A percentile compares a stretch with the other conserved stretches of the same genome.
These are phyloP conservation scores for Pandion haliaetus DNA, from an alignment of 2,113 vertebrate genomes.

Conservation along the genomic window DNA sequence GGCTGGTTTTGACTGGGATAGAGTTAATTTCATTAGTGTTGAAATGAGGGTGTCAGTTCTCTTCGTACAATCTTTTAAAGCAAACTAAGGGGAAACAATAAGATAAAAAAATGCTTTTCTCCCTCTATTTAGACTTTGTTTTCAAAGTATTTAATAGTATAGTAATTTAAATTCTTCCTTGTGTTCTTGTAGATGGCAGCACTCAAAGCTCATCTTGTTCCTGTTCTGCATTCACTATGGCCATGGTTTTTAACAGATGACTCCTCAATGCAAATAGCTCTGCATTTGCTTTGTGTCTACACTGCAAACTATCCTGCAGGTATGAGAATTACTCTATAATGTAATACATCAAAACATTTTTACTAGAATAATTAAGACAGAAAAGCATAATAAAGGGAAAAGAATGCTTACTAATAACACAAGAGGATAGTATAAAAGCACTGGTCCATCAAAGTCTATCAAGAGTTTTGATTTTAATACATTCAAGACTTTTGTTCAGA, in stretches of 20 bases:
- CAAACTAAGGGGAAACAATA: neutral
- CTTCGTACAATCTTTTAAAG: neutral
- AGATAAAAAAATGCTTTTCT: neutral
- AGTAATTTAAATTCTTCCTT: neutral
- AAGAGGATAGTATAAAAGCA: neutral
- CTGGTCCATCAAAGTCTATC: neutral
- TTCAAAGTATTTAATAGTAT: neutral
- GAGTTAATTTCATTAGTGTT: neutral
- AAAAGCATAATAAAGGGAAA: neutral
- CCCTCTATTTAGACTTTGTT: neutral
- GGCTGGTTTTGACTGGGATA: neutral
- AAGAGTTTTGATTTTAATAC: neutral
- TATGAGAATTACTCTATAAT: slow-evolving; percentile 41
- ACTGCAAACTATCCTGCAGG: slow-evolving; percentile 85
- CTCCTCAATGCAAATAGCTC: slow-evolving; percentile 78
- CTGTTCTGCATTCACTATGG: slow-evolving; percentile 84
- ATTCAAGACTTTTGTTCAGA: neutral
- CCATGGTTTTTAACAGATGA: slow-evolving; percentile 90
- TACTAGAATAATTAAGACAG: neutral
- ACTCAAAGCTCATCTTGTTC: slow-evolving; percentile 79
- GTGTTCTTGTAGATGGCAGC: slow-evolving; percentile 75
- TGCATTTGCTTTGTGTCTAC: slow-evolving; percentile 93
- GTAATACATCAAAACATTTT: neutral
- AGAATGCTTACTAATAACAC: neutral
- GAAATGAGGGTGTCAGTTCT: neutral